Conservation (phyloP, 2,888 invertebrate species). For the Tipula helvola region DNA sequence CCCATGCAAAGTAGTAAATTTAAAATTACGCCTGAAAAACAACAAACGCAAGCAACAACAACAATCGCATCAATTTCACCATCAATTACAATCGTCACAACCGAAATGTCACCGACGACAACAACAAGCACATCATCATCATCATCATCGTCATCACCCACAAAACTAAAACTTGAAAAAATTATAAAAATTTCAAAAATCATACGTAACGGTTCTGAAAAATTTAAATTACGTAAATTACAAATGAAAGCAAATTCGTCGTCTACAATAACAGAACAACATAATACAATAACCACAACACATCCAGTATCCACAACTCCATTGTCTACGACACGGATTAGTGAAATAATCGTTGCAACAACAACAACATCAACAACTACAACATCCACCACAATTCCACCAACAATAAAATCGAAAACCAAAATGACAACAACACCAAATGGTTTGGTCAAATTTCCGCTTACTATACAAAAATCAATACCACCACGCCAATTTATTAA, state of each 20-base stretch:
- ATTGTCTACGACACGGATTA: background rate
- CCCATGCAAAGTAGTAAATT: background rate
- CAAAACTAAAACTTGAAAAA: slow-evolving; percentile 16
- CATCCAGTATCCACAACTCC: background rate
- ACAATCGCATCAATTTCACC: slow-evolving; percentile 20
- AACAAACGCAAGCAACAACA: background rate
- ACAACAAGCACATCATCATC: slow-evolving; percentile 22
- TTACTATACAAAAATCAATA: slow-evolving; percentile 20
- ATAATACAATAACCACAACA: background rate
- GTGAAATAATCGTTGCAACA: background rate
- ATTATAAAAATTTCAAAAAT: slow-evolving; percentile 18
- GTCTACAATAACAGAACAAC: background rate
- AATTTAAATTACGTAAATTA: background rate
- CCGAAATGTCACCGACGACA: slow-evolving; percentile 33
- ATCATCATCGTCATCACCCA: slow-evolving; percentile 11
- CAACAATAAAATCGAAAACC: slow-evolving; percentile 21
- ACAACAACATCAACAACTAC: background rate
- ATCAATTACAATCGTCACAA: slow-evolving; percentile 27
- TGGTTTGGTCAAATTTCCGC: slow-evolving; percentile 24
- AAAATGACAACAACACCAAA: slow-evolving; percentile 20
- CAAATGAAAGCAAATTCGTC: background rate
- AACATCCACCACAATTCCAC: slow-evolving; percentile 11
- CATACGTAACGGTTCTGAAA: background rate
- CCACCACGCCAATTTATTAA: background rate
- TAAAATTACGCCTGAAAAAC: background rate